These are phyloP conservation scores for Ivindomyrus marchei DNA, from an alignment of 2,113 vertebrate genomes.

Conservation along the genomic window DNA sequence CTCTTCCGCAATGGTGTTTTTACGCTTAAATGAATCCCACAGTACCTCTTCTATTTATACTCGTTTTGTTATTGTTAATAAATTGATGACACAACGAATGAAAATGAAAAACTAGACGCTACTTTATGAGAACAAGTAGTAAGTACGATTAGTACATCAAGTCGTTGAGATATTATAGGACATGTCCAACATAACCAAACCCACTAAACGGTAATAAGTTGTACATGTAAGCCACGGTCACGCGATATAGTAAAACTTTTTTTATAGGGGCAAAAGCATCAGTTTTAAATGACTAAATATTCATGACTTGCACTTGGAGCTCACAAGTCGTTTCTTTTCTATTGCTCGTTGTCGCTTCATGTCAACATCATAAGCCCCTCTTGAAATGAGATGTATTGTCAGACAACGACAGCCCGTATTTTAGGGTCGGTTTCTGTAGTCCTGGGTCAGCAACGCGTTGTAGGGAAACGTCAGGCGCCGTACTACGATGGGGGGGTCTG, in stretches of 20 bases:
- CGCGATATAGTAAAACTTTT: too few relatives aligned
- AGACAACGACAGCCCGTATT: neutral
- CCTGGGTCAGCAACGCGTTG: neutral
- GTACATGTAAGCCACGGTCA: neutral
- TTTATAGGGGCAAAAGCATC: neutral
- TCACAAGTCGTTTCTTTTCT: neutral
- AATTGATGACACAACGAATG: neutral
- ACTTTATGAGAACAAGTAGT: neutral
- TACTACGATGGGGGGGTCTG: neutral
- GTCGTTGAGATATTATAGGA: neutral
- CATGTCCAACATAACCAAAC: neutral
- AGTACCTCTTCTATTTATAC: neutral
- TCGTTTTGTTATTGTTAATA: neutral
- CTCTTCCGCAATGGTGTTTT: neutral
- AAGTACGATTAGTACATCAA: neutral
- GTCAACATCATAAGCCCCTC: neutral
- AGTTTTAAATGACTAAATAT: neutral
- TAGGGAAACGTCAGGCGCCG: neutral
- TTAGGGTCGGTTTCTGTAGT: neutral
- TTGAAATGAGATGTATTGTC: neutral
- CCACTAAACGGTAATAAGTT: neutral
- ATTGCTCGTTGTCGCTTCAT: neutral
- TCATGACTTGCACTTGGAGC: neutral
- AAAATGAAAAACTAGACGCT: neutral
- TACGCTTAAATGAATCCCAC: slow-evolving; percentile 1